Evolutionary conservation across 2,113 vertebrate species (phyloP).

Genomic region (Esox niger): DNA sequence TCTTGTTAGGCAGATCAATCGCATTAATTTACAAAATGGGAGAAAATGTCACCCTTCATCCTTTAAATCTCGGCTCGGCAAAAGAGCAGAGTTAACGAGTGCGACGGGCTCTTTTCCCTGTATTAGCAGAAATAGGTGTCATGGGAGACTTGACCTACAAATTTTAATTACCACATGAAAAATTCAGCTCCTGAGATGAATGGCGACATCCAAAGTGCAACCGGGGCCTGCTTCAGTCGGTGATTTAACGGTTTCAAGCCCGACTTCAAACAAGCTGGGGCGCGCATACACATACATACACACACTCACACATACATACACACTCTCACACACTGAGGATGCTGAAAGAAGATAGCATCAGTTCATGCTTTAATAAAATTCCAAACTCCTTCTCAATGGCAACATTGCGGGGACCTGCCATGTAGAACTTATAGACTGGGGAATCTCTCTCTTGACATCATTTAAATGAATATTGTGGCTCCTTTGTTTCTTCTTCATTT

Average conservation of each 20-base stretch:
- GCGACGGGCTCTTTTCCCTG: conserved; percentile 72
- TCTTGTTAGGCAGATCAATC: conserved; percentile 96
- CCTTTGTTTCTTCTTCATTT: conserved; percentile 41
- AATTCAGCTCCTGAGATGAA: conserved; percentile 85
- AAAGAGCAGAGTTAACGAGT: conserved; percentile 81
- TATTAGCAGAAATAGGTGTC: conserved; percentile 86
- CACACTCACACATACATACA: not conserved
- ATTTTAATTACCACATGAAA: conserved; percentile 97
- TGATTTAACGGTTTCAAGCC: conserved; percentile 65
- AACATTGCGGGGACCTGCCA: not conserved
- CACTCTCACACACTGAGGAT: not conserved
- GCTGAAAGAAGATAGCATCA: not conserved
- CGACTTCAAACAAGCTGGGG: not conserved
- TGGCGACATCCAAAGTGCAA: conserved; percentile 70
- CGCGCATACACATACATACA: not conserved
- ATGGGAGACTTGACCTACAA: conserved; percentile 93
- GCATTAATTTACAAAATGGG: conserved; percentile 96
- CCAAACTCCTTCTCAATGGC: not conserved
- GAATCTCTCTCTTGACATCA: conserved; percentile 15
- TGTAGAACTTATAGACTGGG: conserved; percentile 18
- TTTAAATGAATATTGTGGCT: conserved; percentile 25
- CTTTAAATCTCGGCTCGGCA: conserved; percentile 81
- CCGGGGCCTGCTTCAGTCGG: conserved; percentile 64
- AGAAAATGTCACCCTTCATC: conserved; percentile 96
- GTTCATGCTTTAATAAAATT: not conserved